Evolutionary conservation across 2,888 invertebrate species (phyloP).

Genomic region (Dynastes tityus): DNA sequence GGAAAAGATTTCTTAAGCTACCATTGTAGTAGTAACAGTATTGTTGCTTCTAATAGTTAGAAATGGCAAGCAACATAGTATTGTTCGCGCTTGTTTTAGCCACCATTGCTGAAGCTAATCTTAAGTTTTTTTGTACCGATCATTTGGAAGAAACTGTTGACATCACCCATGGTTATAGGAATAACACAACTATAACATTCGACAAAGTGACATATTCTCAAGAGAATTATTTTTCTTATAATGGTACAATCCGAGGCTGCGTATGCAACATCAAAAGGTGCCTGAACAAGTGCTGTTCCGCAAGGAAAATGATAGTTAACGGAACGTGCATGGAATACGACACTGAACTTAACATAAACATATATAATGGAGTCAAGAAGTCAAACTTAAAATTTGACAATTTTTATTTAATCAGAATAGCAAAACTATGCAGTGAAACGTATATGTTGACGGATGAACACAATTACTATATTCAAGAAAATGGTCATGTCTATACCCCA

Average conservation of each 20-base stretch:
- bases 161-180: constrained; percentile 10
- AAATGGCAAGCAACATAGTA: constrained; percentile 3
- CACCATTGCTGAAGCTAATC: neutral
- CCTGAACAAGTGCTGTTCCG: constrained; percentile 54
- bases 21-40: neutral
- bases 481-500: constrained; percentile 27
- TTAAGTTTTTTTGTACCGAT: constrained; percentile 13
- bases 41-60: neutral
- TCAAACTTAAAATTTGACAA: constrained; percentile 5
- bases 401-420: constrained; percentile 17
- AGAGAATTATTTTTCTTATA: constrained; percentile 51
- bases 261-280: constrained; percentile 55
- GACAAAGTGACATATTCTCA: constrained; percentile 49
- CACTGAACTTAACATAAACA: constrained; percentile 4
- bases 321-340: constrained; percentile 29
- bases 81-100: neutral
- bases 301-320: constrained; percentile 44
- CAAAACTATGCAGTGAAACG: neutral
- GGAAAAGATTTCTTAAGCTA: neutral
- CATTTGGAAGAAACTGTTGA: constrained; percentile 11
- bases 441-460: neutral
- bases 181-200: constrained; percentile 7
- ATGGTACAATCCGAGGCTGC: constrained; percentile 53
- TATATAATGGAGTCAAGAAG: constrained; percentile 25
- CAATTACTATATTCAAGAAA: constrained; percentile 41